Evolutionary conservation across 2,888 invertebrate species (phyloP).

Genomic region (Agapostemon virescens): DNA sequence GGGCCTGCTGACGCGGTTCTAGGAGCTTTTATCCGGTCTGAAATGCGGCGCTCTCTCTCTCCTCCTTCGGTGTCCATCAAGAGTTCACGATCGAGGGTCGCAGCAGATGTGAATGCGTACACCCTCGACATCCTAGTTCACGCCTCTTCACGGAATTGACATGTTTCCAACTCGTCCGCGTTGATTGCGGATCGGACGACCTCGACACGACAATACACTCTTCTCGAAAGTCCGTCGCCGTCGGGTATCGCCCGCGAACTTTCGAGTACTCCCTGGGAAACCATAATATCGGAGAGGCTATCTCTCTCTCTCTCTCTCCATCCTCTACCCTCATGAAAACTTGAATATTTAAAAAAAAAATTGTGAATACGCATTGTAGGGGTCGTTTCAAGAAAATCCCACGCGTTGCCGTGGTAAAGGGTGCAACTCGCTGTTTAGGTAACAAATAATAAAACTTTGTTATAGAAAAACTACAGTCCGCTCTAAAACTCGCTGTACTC

Average conservation of each 20-base stretch:
- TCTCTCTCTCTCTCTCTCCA: neutral
- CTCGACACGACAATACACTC: slow-evolving; percentile 77
- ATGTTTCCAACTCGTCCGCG: slow-evolving; percentile 73
- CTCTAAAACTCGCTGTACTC: too few relatives aligned
- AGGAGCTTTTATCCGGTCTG: slow-evolving; percentile 67
- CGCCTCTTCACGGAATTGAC: slow-evolving; percentile 64
- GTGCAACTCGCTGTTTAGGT: too few relatives aligned
- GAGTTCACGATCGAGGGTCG: slow-evolving; percentile 51
- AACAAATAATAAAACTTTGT: too few relatives aligned
- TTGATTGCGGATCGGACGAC: slow-evolving; percentile 72
- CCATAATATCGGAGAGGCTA: slow-evolving; percentile 21
- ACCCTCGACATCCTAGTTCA: slow-evolving; percentile 59
- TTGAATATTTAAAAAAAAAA: too few relatives aligned
- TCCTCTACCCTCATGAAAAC: too few relatives aligned
- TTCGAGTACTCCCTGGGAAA: slow-evolving; percentile 37
- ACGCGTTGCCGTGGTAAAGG: too few relatives aligned
- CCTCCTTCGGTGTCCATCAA: slow-evolving; percentile 53
- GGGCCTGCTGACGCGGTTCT: slow-evolving; percentile 66
- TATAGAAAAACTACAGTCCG: too few relatives aligned
- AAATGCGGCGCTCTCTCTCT: slow-evolving; percentile 40
- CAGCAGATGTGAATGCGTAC: slow-evolving; percentile 61
- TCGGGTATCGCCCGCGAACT: slow-evolving; percentile 46
- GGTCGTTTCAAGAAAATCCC: too few relatives aligned
- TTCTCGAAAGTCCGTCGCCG: slow-evolving; percentile 62
- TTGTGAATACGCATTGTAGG: too few relatives aligned